Conservation (phyloP, 2,113 vertebrate genomes). For the Anoura caudifer region DNA sequence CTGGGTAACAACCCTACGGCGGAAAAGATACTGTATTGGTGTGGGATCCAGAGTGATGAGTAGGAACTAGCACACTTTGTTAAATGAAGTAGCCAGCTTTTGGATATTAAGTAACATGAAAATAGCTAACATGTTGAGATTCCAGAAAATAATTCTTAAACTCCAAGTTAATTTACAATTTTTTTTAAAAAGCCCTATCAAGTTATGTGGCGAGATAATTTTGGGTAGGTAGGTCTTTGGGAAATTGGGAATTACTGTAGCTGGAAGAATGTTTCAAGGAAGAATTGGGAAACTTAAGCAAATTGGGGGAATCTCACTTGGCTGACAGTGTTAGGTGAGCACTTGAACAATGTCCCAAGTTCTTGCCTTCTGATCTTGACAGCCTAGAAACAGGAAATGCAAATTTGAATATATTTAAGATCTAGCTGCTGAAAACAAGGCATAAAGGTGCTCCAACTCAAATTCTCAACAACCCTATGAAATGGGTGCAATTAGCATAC, state of each 20-base stretch:
- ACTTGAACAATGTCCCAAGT: neutral
- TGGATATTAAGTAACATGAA: neutral
- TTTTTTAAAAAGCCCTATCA: neutral
- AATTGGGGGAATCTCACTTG: neutral
- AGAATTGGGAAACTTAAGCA: neutral
- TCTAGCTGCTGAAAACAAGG: neutral
- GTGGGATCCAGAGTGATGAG: neutral
- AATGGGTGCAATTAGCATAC: neutral
- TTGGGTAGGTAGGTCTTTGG: neutral
- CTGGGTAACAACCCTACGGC: neutral
- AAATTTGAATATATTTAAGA: neutral
- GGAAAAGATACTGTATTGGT: neutral
- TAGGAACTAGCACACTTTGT: neutral
- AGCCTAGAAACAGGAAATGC: neutral
- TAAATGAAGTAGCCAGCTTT: neutral
- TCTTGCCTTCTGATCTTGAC: neutral
- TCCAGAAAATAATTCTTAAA: neutral
- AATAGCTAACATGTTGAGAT: neutral
- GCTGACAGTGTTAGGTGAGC: neutral
- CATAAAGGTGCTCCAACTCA: neutral
- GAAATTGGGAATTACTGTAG: neutral
- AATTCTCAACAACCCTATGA: neutral
- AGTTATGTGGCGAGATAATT: neutral
- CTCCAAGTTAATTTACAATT: neutral
- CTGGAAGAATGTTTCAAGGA: neutral